Percentiles rank a stretch among this genome's conserved stretches.
phyloP scores from a whole-genome alignment of 2,113 vertebrate genomes.

The Murina feae region DNA sequence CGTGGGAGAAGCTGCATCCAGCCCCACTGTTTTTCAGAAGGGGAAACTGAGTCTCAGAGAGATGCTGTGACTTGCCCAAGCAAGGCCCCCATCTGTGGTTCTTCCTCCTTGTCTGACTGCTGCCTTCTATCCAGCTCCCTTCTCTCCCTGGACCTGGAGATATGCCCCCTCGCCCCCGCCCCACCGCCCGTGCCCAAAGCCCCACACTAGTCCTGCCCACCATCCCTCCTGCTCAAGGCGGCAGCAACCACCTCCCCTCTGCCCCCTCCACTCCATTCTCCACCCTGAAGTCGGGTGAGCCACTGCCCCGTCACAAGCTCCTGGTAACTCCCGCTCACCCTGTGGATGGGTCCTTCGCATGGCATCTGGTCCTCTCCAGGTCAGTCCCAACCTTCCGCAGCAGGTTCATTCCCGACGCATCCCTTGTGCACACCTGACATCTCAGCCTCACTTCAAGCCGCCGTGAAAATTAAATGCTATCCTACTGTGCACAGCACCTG shows the following conservation, averaged over 20 bases:
- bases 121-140: background rate
- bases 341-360: background rate
- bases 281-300: background rate
- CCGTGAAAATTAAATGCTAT: background rate
- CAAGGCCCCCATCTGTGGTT: background rate
- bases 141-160: background rate
- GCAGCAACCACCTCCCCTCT: background rate
- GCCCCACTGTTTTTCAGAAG: background rate
- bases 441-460: background rate
- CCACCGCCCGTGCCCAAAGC: background rate
- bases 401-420: background rate
- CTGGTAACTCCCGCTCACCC: fast-evolving
- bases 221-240: background rate
- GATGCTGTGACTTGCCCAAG: background rate
- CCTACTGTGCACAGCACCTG: background rate
- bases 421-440: background rate
- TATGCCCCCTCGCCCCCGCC: too few relatives aligned
- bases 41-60: background rate
- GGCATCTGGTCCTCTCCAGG: background rate
- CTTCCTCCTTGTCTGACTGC: background rate
- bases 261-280: background rate
- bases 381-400: background rate
- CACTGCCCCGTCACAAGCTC: background rate
- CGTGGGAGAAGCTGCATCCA: background rate
- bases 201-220: too few relatives aligned